phyloP scores from a whole-genome alignment of 2,888 invertebrate genomes.

The Caenorhabditis drosophilae region DNA sequence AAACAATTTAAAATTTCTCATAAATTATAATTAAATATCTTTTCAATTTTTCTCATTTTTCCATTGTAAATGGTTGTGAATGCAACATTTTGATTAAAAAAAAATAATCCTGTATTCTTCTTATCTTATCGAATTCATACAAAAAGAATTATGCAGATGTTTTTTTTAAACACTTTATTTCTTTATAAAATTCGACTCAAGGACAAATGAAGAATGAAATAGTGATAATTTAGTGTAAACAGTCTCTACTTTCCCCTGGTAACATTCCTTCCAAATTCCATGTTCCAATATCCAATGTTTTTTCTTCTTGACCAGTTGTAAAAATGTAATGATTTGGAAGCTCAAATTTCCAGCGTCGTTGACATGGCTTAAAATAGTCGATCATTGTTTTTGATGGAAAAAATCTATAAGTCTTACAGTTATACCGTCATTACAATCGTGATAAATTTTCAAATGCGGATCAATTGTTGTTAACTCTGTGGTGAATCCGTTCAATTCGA shows the following conservation, averaged over 20 bases:
- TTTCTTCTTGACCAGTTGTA: constrained; percentile 8
- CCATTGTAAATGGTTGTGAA: too few relatives aligned
- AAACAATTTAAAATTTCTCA: too few relatives aligned
- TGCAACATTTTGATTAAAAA: too few relatives aligned
- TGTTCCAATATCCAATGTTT: constrained; percentile 63
- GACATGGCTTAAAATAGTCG: constrained; percentile 59
- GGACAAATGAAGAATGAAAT: too few relatives aligned
- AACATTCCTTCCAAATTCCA: constrained; percentile 67
- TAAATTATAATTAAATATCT: too few relatives aligned
- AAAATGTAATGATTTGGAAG: constrained; percentile 67
- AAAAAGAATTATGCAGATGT: too few relatives aligned
- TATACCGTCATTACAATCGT: constrained; percentile 68
- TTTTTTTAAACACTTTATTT: too few relatives aligned
- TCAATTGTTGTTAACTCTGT: constrained; percentile 67
- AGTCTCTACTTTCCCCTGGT: constrained; percentile 66
- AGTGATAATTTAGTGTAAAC: constrained; percentile 65
- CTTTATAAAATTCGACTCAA: too few relatives aligned
- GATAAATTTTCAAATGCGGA: constrained; percentile 65
- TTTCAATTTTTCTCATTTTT: too few relatives aligned
- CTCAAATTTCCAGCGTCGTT: constrained; percentile 69
- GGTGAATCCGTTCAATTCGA: constrained; percentile 58
- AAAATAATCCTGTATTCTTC: too few relatives aligned
- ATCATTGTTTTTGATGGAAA: neutral
- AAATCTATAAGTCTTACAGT: constrained; percentile 38
- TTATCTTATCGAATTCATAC: too few relatives aligned